Evolutionary conservation across 2,888 invertebrate species (phyloP), one percentile per base, ranked within the genome.

Genomic region (Noctua comes): DNA sequence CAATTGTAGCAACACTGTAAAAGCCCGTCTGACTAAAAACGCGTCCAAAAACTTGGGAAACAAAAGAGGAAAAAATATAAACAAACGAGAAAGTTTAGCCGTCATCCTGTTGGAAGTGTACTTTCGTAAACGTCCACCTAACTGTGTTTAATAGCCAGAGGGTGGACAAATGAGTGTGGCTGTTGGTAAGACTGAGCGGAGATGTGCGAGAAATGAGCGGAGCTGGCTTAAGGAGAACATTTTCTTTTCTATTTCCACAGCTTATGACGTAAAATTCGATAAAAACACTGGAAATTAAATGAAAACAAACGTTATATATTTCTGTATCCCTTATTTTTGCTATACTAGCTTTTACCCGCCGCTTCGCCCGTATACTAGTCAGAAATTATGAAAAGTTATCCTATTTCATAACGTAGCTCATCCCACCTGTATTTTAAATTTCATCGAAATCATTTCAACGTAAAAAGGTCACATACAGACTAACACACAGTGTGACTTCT

Each of bases 91-190:
- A 84, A 82, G 70, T 80, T 87, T 43, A 11, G 27, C 66, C 76
- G 66, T 72, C 77, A 82, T 77, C 46, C 78, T 68, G 82, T n/a
- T 73, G 59, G 75, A 77, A 77, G 76, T 83, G 80, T 82, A 82
- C 70, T 87, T 82, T 86, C 62, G 73, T 74, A 80, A 84, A 78
- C 69, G 72, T 70, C 80, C 64, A 79, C 81, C 81, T 87, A 76
- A 70, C 83, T 70, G 69, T 79, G 79, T 57, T 83, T 88, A 81
- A 88, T 86, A 76, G 82, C 76, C 40, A 21, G 54, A 73, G 68
- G 73, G 80, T 75, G 77, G 79, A 83, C 74, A 86, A 87, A 88
- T 83, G 78, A 87, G 78, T 77, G 43, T 27, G 68, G 68, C 31
- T 46, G 81, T 76, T 76, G 27, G 54, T 70, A 68, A 62, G 10